Base-by-base conservation (phyloP, 1,140 invertebrate genomes). In the Hylaeus anthracinus region DNA sequence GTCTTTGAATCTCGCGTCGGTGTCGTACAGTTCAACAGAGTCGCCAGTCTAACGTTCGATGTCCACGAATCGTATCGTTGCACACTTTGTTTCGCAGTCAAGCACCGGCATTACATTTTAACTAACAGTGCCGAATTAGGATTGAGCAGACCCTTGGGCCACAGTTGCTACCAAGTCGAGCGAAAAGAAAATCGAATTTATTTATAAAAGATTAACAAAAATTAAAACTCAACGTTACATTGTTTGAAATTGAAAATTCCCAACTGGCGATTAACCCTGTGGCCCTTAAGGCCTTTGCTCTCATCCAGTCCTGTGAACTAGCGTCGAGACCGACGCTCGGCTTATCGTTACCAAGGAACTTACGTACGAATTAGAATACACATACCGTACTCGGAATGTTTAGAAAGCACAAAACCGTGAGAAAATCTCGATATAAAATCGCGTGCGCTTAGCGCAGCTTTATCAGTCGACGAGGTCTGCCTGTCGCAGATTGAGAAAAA, bases 1-100 rank as follows among this genome's bases (percentile, higher is more conserved):
- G 67, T 77, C 67, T 39, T 70, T n/a, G 67, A 70, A 41, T 56
- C 67, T 55, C 67, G 67, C 41, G 48, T 39, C 64, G 15, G 64
- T 66, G 64, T 26, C 9, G 58, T 37, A 37, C 58, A 9, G 9
- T n/a, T 66, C 3, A 26, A 48, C n/a, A 10, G 15, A 45, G 43
- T 14, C 43, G 43, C 43, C 15, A 6, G 9, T 56, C 3, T 8
- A 64, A 43, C 39, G 6, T 15, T 64, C 39, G 61, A 43, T 64
- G 14, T 43, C 39, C 10, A 0, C 26, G 26, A 26, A 41, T 63
- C 58, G 26, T 26, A 9, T 10, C 58, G 26, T 61, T 8, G 26
- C 26, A 58, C 56, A 26, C n/a, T 45, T 45, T 5, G 43, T 45
- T 5, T 45, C 51, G 51, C 51, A 9, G 2, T 2, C 6, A 9